Conservation (phyloP, 1,140 invertebrate genomes). For the Teleogryllus occipitalis region DNA sequence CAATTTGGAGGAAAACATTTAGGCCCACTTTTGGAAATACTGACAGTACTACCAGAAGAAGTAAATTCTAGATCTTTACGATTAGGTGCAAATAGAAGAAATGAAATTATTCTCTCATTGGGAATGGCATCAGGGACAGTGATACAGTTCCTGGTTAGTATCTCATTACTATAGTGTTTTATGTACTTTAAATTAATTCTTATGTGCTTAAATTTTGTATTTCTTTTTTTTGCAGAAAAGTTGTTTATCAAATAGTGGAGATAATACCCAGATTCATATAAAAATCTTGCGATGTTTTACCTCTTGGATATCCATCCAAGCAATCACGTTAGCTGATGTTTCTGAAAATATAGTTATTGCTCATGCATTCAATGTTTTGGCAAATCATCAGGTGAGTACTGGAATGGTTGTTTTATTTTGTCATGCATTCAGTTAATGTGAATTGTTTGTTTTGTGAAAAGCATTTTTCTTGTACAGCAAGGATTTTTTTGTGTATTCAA, state of each 20-base stretch:
- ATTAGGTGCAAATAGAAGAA: conserved; percentile 81
- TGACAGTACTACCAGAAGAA: conserved; percentile 95
- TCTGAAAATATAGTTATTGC: conserved; percentile 58
- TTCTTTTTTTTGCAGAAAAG: conserved; percentile 43
- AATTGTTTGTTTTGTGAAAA: too few relatives aligned
- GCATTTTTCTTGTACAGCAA: too few relatives aligned
- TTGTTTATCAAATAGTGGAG: conserved; percentile 50
- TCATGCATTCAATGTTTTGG: conserved; percentile 54
- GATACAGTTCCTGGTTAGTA: conserved; percentile 62
- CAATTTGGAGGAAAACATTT: conserved; percentile 51
- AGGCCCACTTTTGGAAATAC: conserved; percentile 80
- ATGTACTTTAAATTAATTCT: neutral
- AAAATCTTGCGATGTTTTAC: conserved; percentile 69
- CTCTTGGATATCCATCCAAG: conserved; percentile 67
- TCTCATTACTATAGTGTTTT: neutral
- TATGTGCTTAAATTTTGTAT: neutral
- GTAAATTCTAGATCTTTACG: conserved; percentile 73
- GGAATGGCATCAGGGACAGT: conserved; percentile 54
- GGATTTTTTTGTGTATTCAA: too few relatives aligned
- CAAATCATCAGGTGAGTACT: conserved; percentile 28
- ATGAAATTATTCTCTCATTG: conserved; percentile 72
- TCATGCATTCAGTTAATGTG: too few relatives aligned
- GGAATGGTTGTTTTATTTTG: too few relatives aligned
- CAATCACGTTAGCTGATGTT: conserved; percentile 49
- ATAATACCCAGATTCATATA: conserved; percentile 45